Conservation (phyloP, 1,140 invertebrate species). For the Kradibia gibbosae region DNA sequence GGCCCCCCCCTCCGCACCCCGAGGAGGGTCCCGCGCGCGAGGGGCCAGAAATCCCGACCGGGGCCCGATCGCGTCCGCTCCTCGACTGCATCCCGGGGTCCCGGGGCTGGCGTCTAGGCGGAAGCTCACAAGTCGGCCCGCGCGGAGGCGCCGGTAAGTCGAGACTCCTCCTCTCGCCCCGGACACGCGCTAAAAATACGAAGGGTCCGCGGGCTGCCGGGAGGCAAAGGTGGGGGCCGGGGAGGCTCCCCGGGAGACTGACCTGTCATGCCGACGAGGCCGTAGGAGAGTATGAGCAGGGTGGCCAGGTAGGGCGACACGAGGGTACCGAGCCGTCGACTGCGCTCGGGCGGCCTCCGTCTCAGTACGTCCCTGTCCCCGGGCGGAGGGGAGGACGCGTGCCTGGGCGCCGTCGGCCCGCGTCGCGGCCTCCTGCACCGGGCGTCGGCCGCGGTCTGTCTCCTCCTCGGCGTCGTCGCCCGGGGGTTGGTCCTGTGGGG, state of each 20-base stretch:
- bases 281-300: conserved; percentile 66
- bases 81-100: background rate
- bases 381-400: background rate
- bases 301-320: conserved; percentile 67
- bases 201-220: background rate
- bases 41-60: background rate
- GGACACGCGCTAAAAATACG: background rate
- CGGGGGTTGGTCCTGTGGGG: background rate
- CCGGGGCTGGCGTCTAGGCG: background rate
- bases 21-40: background rate
- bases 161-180: background rate
- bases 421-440: background rate
- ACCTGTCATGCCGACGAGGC: conserved; percentile 69
- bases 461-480: background rate
- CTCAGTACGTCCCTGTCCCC: conserved; percentile 15
- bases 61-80: background rate
- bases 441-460: background rate
- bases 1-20: background rate
- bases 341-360: conserved; percentile 38
- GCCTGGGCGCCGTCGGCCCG: background rate
- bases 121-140: background rate
- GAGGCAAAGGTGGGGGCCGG: no score
- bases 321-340: conserved; percentile 22
- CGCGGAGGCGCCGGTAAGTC: background rate
- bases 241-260: conserved; percentile 44